These are phyloP conservation scores for Papilio protenor DNA, from an alignment of 2,888 invertebrate species.

Conservation along the genomic window DNA sequence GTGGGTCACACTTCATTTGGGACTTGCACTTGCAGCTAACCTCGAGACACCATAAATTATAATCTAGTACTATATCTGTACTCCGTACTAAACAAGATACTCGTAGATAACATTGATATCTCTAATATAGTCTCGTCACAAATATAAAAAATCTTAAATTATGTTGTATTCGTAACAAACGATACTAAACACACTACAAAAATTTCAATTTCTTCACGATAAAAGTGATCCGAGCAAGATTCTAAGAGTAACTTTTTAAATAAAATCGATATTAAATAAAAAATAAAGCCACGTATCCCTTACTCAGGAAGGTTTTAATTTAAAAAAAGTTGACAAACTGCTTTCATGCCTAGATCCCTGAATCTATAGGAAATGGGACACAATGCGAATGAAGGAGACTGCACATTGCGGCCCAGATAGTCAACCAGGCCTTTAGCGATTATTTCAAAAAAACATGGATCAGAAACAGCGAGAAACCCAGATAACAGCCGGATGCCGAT, in stretches of 20 bases:
- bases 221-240: neutral
- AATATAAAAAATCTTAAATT: neutral
- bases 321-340: neutral
- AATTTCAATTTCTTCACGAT: neutral
- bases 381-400: conserved; percentile 8
- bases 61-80: neutral
- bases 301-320: neutral
- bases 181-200: neutral
- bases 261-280: neutral
- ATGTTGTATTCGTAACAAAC: neutral
- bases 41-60: neutral
- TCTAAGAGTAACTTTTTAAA: neutral
- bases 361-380: conserved; percentile 27
- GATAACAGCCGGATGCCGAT: conserved; percentile 17
- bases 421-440: conserved; percentile 35
- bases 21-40: neutral
- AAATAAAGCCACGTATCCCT: neutral
- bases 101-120: neutral
- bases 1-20: neutral
- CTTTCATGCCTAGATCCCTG: neutral
- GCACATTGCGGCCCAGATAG: conserved; percentile 24
- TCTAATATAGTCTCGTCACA: no score
- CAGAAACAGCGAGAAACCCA: no score
- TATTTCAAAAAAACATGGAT: conserved; percentile 12
- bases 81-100: neutral